Conservation (phyloP, 2,797 vertebrate genomes). For the Enteromius trimaculatus region DNA sequence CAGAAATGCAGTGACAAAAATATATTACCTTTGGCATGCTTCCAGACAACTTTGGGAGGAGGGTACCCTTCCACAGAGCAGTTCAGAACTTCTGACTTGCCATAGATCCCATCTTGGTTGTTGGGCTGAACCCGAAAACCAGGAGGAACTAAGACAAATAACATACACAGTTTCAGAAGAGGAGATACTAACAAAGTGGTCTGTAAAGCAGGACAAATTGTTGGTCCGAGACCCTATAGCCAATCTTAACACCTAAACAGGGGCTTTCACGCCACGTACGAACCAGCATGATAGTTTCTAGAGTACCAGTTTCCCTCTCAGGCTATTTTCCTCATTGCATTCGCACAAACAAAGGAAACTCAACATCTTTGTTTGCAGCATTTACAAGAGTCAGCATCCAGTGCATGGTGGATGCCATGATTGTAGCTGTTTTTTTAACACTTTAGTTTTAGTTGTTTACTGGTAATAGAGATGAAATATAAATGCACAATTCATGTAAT, state of each 20-base stretch:
- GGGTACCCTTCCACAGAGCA: slow-evolving; percentile 97
- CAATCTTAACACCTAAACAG: background rate
- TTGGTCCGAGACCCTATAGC: background rate
- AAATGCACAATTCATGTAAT: background rate
- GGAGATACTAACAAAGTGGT: background rate
- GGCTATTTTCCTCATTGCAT: background rate
- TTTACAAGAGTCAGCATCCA: background rate
- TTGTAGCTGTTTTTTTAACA: background rate
- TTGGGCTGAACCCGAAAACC: slow-evolving; percentile 97
- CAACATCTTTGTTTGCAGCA: background rate
- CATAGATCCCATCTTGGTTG: slow-evolving; percentile 98
- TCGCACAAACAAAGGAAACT: background rate
- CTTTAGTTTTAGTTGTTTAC: background rate
- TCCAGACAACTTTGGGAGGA: slow-evolving; percentile 98
- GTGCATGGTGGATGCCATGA: background rate
- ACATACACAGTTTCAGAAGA: slow-evolving; percentile 21
- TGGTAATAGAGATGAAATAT: background rate
- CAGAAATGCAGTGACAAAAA: background rate
- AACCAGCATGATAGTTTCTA: background rate
- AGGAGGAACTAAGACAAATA: slow-evolving; percentile 84
- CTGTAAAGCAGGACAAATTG: background rate
- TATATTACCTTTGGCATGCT: slow-evolving; percentile 90
- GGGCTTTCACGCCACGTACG: background rate
- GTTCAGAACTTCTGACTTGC: slow-evolving; percentile 94
- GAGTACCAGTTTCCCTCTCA: background rate